Conservation (phyloP, 2,797 vertebrate genomes). For the Eupleurogrammus muticus region DNA sequence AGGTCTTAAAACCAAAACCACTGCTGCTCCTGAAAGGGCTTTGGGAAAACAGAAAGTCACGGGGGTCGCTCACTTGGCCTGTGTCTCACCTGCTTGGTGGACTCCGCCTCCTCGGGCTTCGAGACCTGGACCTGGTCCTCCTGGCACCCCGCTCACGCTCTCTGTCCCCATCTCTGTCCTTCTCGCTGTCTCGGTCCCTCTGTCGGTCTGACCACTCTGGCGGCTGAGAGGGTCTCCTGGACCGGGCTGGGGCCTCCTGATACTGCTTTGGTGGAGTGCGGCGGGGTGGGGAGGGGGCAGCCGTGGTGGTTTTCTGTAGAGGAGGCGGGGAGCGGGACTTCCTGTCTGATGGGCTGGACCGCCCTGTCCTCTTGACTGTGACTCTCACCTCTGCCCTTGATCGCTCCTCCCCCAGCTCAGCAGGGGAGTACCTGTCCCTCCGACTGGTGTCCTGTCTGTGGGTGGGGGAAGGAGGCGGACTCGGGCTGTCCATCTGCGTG, state of each 20-base stretch:
- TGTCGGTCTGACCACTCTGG: constrained; percentile 65
- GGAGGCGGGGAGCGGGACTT: constrained; percentile 65
- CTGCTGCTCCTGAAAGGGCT: too few relatives aligned
- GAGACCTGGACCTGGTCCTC: constrained; percentile 44
- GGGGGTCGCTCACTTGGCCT: too few relatives aligned
- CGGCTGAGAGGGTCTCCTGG: constrained; percentile 86
- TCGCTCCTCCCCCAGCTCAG: constrained; percentile 17
- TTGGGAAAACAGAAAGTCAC: too few relatives aligned
- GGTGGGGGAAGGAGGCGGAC: constrained; percentile 56
- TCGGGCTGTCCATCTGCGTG: constrained; percentile 68
- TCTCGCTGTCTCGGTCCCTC: constrained; percentile 35
- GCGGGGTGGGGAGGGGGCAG: constrained; percentile 77
- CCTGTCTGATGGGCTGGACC: constrained; percentile 42
- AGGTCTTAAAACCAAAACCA: too few relatives aligned
- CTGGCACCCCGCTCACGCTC: constrained; percentile 22
- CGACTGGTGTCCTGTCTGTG: constrained; percentile 25
- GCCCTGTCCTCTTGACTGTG: constrained; percentile 7
- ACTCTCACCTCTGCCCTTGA: constrained; percentile 47
- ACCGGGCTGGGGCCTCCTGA: constrained; percentile 81
- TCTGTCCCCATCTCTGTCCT: constrained; percentile 7
- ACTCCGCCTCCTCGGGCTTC: constrained; percentile 56
- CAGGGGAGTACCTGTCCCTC: constrained; percentile 29
- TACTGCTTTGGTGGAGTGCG: constrained; percentile 85
- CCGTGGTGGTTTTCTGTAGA: constrained; percentile 35
- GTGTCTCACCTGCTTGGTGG: constrained; percentile 75